A percentile compares a stretch with the other conserved stretches of the same genome.
Conservation (phyloP, 2,113 vertebrate genomes). For the Deroptyus accipitrinus region DNA sequence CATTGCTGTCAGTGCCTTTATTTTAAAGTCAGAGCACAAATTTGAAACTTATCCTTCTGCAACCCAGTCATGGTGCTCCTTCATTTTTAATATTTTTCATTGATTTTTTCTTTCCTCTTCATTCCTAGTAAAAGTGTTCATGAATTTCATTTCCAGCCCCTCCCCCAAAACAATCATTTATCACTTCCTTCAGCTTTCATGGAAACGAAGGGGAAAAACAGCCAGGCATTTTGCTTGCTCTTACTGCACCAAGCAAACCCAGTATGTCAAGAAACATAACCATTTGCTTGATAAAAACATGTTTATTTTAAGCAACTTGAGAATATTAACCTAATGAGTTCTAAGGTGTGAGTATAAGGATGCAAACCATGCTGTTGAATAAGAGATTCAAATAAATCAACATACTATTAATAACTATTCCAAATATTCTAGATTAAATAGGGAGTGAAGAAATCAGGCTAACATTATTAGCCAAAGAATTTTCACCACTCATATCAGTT, state of each 20-base stretch:
- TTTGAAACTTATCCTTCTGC: slow-evolving; percentile 5
- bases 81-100: background rate
- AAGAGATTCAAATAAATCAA: background rate
- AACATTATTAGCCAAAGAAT: slow-evolving; percentile 52
- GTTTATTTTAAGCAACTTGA: background rate
- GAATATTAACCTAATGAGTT: background rate
- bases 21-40: background rate
- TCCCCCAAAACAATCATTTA: background rate
- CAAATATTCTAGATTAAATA: slow-evolving; percentile 34
- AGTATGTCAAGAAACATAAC: background rate
- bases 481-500: slow-evolving; percentile 44
- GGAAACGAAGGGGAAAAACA: background rate
- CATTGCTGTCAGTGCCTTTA: background rate
- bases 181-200: background rate
- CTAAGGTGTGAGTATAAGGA: background rate
- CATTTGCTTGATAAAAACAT: background rate
- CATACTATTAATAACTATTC: slow-evolving; percentile 4
- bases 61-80: background rate
- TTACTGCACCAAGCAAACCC: background rate
- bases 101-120: background rate
- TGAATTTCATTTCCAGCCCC: background rate
- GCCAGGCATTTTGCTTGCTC: background rate
- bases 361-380: background rate
- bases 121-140: background rate
- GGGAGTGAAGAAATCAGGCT: slow-evolving; percentile 29